Base-by-base conservation (phyloP, 2,888 invertebrate genomes). In the Eupsilia transversa region DNA sequence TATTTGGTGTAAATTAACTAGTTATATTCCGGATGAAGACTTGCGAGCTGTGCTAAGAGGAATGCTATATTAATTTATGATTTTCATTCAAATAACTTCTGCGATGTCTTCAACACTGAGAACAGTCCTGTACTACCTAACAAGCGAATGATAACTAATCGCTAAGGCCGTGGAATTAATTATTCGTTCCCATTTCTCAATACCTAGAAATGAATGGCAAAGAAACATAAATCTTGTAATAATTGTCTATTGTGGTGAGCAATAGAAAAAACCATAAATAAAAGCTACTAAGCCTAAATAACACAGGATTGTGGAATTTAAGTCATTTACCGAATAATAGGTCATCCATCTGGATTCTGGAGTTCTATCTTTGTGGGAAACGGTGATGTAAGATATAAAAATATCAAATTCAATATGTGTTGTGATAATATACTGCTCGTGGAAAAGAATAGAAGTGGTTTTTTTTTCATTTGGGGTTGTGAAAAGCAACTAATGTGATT, bases 181-280 rank as follows among this genome's bases (percentile, higher is more conserved):
- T 74, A 84, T 72, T 71, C 67, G 80, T 79, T 83, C 84, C 56
- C 77, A 82, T 86, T 87, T 82, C 80, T 69, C 57, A 61, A 77
- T 79, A 78, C 75, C 64, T 71, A 72, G 74, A 78, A 78, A 74
- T 56, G 1, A 70, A 76, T 71, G 63, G 63, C 6, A 70, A 67
- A 80, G 69, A 78, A 77, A 72, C 74, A 80, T 86, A 86, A 88
- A 81, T 83, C 70, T 83, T 79, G 69, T 71, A 52, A 43, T 81
- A 78, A 84, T 85, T 70, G 74, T 54, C 75, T 68, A 85, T 79
- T 83, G 79, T 85, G 65, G 56, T 66, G 60, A 46, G 30, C 1
- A 72, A 35, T 23, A 59, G 49, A 67, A 66, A 76, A 56, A 63
- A 70, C 49, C 72, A 67, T 71, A 52, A 77, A 84, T 72, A 61